Percentiles rank a stretch among this genome's conserved stretches.
phyloP scores from a whole-genome alignment of 2,113 vertebrate species.

The Phocoena phocoena region DNA sequence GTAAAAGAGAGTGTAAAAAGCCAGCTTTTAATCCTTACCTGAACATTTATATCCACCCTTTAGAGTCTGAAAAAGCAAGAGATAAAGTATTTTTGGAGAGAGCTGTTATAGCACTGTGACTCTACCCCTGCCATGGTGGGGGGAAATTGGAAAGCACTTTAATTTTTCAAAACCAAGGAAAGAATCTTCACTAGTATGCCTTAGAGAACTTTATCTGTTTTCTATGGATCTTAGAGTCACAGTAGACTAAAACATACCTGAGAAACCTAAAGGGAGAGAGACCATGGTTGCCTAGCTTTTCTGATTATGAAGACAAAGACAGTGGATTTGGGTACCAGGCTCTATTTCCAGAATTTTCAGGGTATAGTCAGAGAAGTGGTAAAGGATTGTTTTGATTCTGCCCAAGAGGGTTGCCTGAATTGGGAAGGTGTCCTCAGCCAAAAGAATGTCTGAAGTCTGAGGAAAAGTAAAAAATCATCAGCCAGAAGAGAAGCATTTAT shows the following conservation, averaged over 20 bases:
- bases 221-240: background rate
- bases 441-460: background rate
- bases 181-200: background rate
- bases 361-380: background rate
- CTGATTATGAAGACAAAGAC: background rate
- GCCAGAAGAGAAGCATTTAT: background rate
- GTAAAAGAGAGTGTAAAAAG: background rate
- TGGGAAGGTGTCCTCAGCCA: background rate
- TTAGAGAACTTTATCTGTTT: background rate
- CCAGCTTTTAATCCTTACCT: background rate
- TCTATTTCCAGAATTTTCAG: background rate
- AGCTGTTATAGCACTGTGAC: accelerated
- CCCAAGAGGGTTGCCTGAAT: background rate
- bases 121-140: background rate
- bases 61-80: background rate
- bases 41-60: background rate
- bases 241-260: background rate
- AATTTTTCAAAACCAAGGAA: background rate
- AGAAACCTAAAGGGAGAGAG: background rate
- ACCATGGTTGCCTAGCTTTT: background rate
- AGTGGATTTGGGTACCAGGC: background rate
- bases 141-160: background rate
- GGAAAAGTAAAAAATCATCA: background rate
- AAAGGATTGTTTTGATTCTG: background rate
- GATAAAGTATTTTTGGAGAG: background rate